Conservation (phyloP, 2,113 vertebrate genomes). For the Bungarus multicinctus region DNA sequence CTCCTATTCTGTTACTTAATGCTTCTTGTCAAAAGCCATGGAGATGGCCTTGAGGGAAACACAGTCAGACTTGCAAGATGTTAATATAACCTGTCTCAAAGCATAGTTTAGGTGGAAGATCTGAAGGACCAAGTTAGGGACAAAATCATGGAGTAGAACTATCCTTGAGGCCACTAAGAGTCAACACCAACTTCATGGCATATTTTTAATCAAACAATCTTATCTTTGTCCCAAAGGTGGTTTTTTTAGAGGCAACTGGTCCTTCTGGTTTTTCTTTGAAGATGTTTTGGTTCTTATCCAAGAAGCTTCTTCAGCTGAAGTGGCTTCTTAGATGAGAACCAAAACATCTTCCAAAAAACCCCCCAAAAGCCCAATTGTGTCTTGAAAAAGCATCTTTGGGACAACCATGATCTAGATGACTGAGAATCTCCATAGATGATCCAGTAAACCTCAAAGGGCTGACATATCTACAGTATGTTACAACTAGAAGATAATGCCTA, state of each 20-base stretch:
- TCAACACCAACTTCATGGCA: neutral
- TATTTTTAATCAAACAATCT: neutral
- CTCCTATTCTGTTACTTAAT: neutral
- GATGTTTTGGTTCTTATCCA: too few relatives aligned
- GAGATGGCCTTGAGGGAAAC: neutral
- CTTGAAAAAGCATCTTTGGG: too few relatives aligned
- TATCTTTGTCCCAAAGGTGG: neutral
- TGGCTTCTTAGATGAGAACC: too few relatives aligned
- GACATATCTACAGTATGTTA: neutral
- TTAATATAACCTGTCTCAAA: neutral
- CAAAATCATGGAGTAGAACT: neutral
- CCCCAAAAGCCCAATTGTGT: too few relatives aligned
- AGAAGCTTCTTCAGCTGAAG: too few relatives aligned
- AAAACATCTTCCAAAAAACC: too few relatives aligned
- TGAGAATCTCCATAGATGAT: neutral
- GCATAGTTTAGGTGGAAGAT: neutral
- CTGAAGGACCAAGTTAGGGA: neutral
- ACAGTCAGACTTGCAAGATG: neutral
- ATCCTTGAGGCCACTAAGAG: neutral
- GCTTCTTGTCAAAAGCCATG: neutral
- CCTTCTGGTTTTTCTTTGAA: too few relatives aligned
- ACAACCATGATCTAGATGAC: too few relatives aligned
- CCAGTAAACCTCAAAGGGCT: neutral
- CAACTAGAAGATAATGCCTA: neutral
- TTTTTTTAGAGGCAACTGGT: too few relatives aligned